Percentiles rank a stretch among this genome's conserved stretches.
Evolutionary conservation across 1,140 invertebrate genomes (phyloP).

Genomic region (Drosophila auraria): DNA sequence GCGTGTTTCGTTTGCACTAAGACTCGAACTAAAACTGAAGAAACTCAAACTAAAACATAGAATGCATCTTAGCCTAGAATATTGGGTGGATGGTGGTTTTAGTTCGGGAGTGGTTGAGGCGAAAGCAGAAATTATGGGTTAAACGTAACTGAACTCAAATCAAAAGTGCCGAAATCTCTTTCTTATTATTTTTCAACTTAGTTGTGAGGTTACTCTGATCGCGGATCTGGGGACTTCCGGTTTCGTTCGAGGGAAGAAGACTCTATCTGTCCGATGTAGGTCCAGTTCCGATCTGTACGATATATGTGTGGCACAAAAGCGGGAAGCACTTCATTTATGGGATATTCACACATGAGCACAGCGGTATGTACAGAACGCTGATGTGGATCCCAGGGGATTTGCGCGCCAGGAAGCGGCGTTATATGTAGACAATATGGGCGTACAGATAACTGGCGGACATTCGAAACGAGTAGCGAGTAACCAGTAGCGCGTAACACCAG

Average conservation of each 20-base stretch:
- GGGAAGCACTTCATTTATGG: constrained; percentile 32
- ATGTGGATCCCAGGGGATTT: constrained; percentile 25
- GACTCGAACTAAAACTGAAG: constrained; percentile 23
- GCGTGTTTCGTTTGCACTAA: constrained; percentile 34
- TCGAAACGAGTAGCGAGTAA: constrained; percentile 36
- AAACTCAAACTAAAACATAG: constrained; percentile 35
- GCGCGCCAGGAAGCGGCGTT: constrained; percentile 35
- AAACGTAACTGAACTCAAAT: constrained; percentile 31
- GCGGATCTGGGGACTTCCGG: constrained; percentile 14
- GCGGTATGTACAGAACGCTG: constrained; percentile 35
- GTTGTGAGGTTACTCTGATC: constrained; percentile 23
- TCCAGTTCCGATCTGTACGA: constrained; percentile 23
- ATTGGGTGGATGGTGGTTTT: neutral
- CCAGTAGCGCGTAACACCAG: constrained; percentile 6
- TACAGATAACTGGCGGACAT: constrained; percentile 45
- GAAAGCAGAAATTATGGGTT: constrained; percentile 25
- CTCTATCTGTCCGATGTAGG: constrained; percentile 36
- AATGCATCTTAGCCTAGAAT: constrained; percentile 40
- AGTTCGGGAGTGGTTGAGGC: constrained; percentile 19
- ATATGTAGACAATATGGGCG: constrained; percentile 21
- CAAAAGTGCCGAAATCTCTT: constrained; percentile 35
- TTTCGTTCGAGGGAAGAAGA: constrained; percentile 32
- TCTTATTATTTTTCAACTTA: constrained; percentile 1
- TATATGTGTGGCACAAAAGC: constrained; percentile 32
- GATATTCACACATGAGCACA: constrained; percentile 37